A percentile compares a stretch with the other conserved stretches of the same genome.
Evolutionary conservation across 2,113 vertebrate species (phyloP).

Genomic region (Climacteris rufus): DNA sequence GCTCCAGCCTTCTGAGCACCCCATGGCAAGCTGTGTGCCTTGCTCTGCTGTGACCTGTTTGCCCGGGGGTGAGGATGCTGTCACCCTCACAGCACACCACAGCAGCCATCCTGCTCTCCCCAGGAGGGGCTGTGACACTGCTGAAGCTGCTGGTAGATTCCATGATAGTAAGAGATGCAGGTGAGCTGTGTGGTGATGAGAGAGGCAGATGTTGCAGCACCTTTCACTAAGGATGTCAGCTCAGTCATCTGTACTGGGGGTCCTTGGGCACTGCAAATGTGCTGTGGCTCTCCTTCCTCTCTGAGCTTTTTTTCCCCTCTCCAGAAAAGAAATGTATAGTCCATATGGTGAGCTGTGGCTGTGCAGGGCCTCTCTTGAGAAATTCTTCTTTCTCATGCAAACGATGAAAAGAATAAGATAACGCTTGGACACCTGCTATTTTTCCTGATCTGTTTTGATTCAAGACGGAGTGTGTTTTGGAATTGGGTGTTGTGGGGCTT

Average conservation of each 20-base stretch:
- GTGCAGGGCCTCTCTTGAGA: too few species aligned
- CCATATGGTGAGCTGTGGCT: background rate
- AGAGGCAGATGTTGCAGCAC: background rate
- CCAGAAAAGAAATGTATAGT: background rate
- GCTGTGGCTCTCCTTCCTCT: background rate
- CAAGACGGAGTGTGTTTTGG: too few species aligned
- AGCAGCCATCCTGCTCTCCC: accelerated
- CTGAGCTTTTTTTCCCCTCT: background rate
- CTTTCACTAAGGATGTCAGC: background rate
- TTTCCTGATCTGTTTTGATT: too few species aligned
- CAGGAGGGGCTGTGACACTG: background rate
- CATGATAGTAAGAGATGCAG: background rate
- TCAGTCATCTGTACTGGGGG: accelerated
- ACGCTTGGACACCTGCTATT: too few species aligned
- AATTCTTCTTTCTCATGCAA: too few species aligned
- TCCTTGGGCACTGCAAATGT: background rate
- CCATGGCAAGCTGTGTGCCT: background rate
- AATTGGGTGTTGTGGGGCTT: too few species aligned
- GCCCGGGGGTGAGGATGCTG: background rate
- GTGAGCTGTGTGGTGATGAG: background rate
- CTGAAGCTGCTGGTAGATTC: background rate
- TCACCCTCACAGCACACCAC: background rate
- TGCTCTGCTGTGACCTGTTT: background rate
- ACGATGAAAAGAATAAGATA: too few species aligned
- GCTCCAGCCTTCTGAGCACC: background rate